Evolutionary conservation across 2,797 vertebrate genomes (phyloP).

Genomic region (Otolemur crassicaudatus): DNA sequence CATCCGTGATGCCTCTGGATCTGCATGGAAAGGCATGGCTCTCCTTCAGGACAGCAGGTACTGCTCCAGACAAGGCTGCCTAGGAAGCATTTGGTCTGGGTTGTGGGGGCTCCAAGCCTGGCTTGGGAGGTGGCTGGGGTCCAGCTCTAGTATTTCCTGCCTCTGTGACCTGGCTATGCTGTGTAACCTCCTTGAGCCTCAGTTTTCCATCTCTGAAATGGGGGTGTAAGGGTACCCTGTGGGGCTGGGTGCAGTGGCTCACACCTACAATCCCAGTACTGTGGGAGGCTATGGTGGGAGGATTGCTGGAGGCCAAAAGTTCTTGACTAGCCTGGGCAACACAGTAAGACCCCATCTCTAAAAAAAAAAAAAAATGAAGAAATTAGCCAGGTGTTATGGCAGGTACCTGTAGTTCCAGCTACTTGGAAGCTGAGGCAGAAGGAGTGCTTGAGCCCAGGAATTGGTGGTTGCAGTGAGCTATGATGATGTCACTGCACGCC

Average conservation of each 20-base stretch:
- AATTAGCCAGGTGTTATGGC: too few relatives aligned
- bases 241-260: not conserved
- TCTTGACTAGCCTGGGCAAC: too few relatives aligned
- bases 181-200: not conserved
- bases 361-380: too few relatives aligned
- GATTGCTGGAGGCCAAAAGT: not conserved
- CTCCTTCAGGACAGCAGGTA: not conserved
- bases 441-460: not conserved
- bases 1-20: fast-evolving
- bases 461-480: not conserved
- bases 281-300: not conserved
- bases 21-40: fast-evolving
- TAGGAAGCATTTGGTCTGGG: not conserved
- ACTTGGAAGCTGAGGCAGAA: too few relatives aligned
- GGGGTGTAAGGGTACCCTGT: fast-evolving
- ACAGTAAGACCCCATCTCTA: too few relatives aligned
- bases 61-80: not conserved
- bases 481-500: not conserved
- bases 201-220: not conserved
- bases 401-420: too few relatives aligned
- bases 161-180: not conserved
- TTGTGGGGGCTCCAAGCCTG: not conserved
- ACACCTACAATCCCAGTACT: not conserved
- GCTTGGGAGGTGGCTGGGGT: not conserved
- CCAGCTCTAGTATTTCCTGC: not conserved